Evolutionary conservation across 2,888 invertebrate genomes (phyloP), one percentile per base, ranked within the genome.

Genomic region (Zeuzera pyrina): DNA sequence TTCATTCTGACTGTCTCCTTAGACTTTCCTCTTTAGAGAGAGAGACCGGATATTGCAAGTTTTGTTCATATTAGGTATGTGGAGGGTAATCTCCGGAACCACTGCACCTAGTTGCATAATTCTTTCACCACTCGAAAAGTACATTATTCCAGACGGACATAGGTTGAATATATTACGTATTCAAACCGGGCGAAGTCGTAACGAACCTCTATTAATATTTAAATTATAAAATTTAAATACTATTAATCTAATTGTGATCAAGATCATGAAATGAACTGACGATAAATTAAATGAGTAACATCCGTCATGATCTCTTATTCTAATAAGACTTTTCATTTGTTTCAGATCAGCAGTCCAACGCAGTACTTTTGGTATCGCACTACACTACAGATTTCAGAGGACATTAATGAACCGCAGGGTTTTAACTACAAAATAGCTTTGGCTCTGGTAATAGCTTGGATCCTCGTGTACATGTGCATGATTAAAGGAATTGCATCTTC

Each of bases 401-500:
- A 93, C 63, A 94, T 97, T 39, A 91, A 94, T 61, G 87, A 89
- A 34, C 93, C 96, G 0, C 90, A 91, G 55, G 87, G 86, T 2
- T 95, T 98, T 76, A 97, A 97, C 74, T 94, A 93, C 88, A 94
- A 94, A 68, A 95, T 98, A 52, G 93, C 92, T 1, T 64, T 95
- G 22, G 93, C 95, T 8, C 84, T 98, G 25, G 85, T 95, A 6
- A 86, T 93, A 2, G 95, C 97, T 13, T 98, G 98, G 98, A 89
- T 94, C 34, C 85, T 98, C 11, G 95, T 97, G 42, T 98, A 97
- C 72, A 87, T 97, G 71, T 97, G 97, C 74, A 97, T 98, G 92
- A 96, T 97, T 49, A 97, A 97, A 70, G 98, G 98, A 31, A 97
- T 98, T 41, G 97, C 97, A 1, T 96, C 96, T 3, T 97, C 97